These are phyloP conservation scores for Camponotus vicinus DNA, from an alignment of 1,140 invertebrate species.

Conservation along the genomic window DNA sequence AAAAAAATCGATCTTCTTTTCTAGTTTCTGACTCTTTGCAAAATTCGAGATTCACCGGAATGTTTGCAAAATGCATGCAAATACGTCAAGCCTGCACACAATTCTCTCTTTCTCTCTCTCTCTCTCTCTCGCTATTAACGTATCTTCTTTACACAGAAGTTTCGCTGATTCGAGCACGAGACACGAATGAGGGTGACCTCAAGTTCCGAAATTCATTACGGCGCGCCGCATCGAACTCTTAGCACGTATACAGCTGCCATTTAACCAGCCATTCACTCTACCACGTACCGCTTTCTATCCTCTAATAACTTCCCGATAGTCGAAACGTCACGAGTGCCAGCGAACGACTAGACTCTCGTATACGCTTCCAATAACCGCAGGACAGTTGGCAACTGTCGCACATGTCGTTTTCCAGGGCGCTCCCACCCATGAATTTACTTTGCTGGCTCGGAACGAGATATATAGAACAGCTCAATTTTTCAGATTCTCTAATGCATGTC, in stretches of 20 bases:
- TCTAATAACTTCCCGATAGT: slow-evolving; percentile 70
- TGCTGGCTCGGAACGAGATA: slow-evolving; percentile 37
- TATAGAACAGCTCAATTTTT: slow-evolving; percentile 67
- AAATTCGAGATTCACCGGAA: too few species aligned
- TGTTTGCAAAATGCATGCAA: not conserved
- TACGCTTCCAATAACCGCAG: slow-evolving; percentile 75
- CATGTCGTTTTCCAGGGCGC: slow-evolving; percentile 65
- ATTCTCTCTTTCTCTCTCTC: not conserved
- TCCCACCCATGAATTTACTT: slow-evolving; percentile 68
- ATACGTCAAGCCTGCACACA: not conserved
- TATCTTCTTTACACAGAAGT: not conserved
- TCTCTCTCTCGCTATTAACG: not conserved
- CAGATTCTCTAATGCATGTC: slow-evolving; percentile 65
- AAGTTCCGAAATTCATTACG: slow-evolving; percentile 54
- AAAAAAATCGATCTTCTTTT: not conserved
- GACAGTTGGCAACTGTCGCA: slow-evolving; percentile 81
- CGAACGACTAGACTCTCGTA: slow-evolving; percentile 69
- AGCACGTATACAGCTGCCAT: slow-evolving; percentile 54
- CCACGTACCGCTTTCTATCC: slow-evolving; percentile 34
- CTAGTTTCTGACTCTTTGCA: too few species aligned
- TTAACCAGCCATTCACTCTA: slow-evolving; percentile 66
- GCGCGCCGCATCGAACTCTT: slow-evolving; percentile 30
- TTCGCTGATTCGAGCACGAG: not conserved
- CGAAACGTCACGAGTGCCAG: slow-evolving; percentile 66
- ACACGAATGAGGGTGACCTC: not conserved